These are phyloP conservation scores for Drosophila kanapiae DNA, from an alignment of 1,140 invertebrate genomes.

Conservation along the genomic window DNA sequence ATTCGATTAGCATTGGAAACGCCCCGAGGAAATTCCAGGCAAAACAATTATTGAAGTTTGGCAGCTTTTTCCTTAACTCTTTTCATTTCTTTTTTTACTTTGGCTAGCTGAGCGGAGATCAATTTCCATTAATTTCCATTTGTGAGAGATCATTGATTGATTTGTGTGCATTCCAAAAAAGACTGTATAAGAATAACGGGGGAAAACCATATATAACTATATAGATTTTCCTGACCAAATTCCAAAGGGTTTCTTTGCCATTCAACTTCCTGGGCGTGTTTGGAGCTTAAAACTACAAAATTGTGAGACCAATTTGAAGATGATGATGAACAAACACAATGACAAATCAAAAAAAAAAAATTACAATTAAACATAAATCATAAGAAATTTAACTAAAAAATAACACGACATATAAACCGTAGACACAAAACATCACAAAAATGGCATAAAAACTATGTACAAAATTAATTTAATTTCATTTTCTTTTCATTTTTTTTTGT, in stretches of 20 bases:
- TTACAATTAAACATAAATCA: constrained; percentile 59
- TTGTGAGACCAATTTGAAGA: constrained; percentile 83
- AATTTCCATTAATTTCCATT: constrained; percentile 71
- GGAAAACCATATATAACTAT: constrained; percentile 27
- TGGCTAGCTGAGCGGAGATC: constrained; percentile 76
- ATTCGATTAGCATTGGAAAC: constrained; percentile 76
- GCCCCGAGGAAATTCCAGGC: constrained; percentile 59
- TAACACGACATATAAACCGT: constrained; percentile 64
- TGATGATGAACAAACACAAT: constrained; percentile 57
- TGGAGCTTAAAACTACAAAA: constrained; percentile 61
- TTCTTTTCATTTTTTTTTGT: constrained; percentile 19
- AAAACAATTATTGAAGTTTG: constrained; percentile 46
- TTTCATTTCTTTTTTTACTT: constrained; percentile 47
- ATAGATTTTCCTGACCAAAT: constrained; percentile 11
- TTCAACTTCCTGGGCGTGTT: constrained; percentile 50
- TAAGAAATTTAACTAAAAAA: constrained; percentile 81
- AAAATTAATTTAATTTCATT: constrained; percentile 43
- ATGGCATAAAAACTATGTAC: constrained; percentile 77
- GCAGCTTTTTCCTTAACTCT: constrained; percentile 7
- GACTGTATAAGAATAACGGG: constrained; percentile 20
- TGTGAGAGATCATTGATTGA: constrained; percentile 74
- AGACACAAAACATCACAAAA: constrained; percentile 78
- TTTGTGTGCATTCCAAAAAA: constrained; percentile 64
- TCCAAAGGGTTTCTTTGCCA: constrained; percentile 44
- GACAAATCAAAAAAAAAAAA: constrained; percentile 57